These are phyloP conservation scores for Sebastes flavidus DNA, from an alignment of 2,797 vertebrate species.

Conservation along the genomic window DNA sequence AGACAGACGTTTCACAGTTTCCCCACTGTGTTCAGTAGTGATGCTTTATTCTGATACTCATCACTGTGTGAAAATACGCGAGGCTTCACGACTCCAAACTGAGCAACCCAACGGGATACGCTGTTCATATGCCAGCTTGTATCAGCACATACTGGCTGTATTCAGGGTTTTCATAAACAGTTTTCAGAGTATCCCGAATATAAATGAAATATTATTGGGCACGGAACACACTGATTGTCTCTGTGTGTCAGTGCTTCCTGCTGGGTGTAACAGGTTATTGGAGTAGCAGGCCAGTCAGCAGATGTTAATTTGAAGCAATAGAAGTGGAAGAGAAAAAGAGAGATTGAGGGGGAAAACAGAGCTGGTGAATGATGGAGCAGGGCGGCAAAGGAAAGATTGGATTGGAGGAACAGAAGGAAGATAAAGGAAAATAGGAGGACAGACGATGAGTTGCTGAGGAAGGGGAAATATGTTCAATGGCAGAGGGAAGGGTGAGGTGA, in stretches of 20 bases:
- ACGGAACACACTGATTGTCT: conserved; percentile 48
- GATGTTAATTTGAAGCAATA: conserved; percentile 68
- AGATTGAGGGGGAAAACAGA: not conserved
- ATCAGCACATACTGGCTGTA: conserved; percentile 23
- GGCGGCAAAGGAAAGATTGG: conserved; percentile 44
- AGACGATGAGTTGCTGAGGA: conserved; percentile 57
- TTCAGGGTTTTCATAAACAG: conserved; percentile 43
- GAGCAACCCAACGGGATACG: conserved; percentile 17
- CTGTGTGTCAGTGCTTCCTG: conserved; percentile 37
- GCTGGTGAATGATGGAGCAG: conserved; percentile 49
- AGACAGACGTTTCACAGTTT: conserved; percentile 30
- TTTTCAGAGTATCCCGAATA: conserved; percentile 41
- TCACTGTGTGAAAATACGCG: conserved; percentile 11
- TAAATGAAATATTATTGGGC: conserved; percentile 59
- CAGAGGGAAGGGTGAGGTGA: conserved; percentile 1
- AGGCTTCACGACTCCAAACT: conserved; percentile 25
- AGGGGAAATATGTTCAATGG: conserved; percentile 30
- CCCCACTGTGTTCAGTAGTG: conserved; percentile 16
- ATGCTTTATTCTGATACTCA: conserved; percentile 35
- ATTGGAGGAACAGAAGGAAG: conserved; percentile 47
- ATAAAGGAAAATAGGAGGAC: conserved; percentile 52
- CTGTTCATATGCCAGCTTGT: conserved; percentile 43
- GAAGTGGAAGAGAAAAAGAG: conserved; percentile 29
- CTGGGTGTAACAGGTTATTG: conserved; percentile 59
- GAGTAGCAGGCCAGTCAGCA: conserved; percentile 58